phyloP scores from a whole-genome alignment of 2,113 vertebrate species.

The Cinclus mexicanus region DNA sequence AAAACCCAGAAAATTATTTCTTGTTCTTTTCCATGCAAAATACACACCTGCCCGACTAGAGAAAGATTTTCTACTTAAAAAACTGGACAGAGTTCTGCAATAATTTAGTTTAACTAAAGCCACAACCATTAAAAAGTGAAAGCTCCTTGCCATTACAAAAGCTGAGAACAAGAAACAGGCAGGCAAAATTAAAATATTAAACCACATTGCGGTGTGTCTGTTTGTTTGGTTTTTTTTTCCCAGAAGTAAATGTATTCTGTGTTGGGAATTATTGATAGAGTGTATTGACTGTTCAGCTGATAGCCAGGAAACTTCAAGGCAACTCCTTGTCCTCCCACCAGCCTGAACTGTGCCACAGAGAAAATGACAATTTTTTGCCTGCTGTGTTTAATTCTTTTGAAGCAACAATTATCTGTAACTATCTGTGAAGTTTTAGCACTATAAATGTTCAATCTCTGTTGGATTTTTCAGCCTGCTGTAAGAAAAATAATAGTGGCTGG shows the following conservation, averaged over 20 bases:
- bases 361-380: not conserved
- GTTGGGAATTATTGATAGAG: not conserved
- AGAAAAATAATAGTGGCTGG: not conserved
- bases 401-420: not conserved
- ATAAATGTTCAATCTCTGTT: not conserved
- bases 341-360: not conserved
- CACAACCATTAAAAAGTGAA: not conserved
- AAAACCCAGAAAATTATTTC: not conserved
- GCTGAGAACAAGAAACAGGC: not conserved
- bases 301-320: not conserved
- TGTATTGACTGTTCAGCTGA: not conserved
- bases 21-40: not conserved
- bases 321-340: not conserved
- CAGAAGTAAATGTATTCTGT: not conserved
- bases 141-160: not conserved
- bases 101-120: not conserved
- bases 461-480: not conserved
- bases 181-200: not conserved
- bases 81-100: not conserved
- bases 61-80: not conserved
- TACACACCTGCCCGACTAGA: not conserved
- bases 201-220: rapidly evolving
- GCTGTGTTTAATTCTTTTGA: not conserved
- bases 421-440: not conserved
- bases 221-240: not conserved